Base-by-base conservation (phyloP, 2,113 vertebrate species). In the Grallaria varia region DNA sequence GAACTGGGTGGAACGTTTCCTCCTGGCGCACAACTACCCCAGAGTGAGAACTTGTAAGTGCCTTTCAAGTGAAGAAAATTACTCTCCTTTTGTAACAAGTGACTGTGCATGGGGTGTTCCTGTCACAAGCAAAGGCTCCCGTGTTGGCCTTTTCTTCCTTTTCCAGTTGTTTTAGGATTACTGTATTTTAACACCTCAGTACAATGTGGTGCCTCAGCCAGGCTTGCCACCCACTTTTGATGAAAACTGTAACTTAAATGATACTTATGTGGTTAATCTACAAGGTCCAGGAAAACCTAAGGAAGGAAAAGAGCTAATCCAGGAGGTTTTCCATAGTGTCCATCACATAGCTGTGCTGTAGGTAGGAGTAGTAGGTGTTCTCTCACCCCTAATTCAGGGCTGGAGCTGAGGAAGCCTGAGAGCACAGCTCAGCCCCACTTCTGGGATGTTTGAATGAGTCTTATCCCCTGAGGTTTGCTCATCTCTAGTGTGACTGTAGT, bases 1-100 rank as follows among this genome's bases (percentile, higher is more conserved):
- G 89, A 99, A 99, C 98, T 99, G 99, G 99, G 99, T 99, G 37
- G 99, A 99, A 60, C 98, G 99, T 35, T 99, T 99, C 97, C 98
- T 99, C 90, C 97, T 99, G 97, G 99, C 99, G 15, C 99, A 99
- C 98, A 99, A 99, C 98, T 99, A 99, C 91, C 99, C 99, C 62
- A 98, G 99, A 97, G 99, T 99, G 96, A 99, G 99, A 97, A 99
- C 99, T 56, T 99, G 99, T 99, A 98, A 98, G 98, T 97, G 87
- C 24, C 91, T 84, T 91, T 53, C 42, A 72, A 47, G 56, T 42
- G 59, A 52, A 67, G 59, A 55, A 55, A 78, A 58, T 15, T 1
- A 7, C 14, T 72, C 25, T 74, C 47, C 28, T 78, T 6, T 59
- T 87, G 52, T 42, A 77, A 25, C 22, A 31, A 37, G 27, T 74